Evolutionary conservation across 2,888 invertebrate genomes (phyloP).

Genomic region (Dilophus febrilis): DNA sequence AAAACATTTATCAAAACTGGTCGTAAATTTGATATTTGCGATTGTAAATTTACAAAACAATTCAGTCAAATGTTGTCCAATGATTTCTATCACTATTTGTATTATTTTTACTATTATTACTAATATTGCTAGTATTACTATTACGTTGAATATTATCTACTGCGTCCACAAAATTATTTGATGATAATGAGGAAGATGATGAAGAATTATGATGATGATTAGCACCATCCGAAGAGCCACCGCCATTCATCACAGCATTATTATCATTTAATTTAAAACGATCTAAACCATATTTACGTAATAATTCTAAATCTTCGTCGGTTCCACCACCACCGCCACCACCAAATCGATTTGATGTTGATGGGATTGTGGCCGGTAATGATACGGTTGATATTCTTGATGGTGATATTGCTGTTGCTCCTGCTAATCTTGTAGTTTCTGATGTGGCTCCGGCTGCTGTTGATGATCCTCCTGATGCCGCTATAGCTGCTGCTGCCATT

Average conservation of each 20-base stretch:
- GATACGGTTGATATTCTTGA: constrained; percentile 10
- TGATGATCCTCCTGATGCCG: not conserved
- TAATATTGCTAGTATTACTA: constrained; percentile 7
- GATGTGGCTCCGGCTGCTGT: too few relatives aligned
- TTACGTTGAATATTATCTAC: constrained; percentile 7
- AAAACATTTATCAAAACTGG: too few relatives aligned
- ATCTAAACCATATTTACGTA: constrained; percentile 29
- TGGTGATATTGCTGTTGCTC: constrained; percentile 11
- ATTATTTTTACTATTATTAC: constrained; percentile 1
- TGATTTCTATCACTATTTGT: constrained; percentile 15
- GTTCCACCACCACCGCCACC: constrained; percentile 13
- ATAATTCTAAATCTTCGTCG: constrained; percentile 28
- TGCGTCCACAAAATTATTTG: too few relatives aligned
- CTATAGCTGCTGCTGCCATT: constrained; percentile 15
- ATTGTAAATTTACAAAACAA: too few relatives aligned
- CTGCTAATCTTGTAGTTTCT: too few relatives aligned
- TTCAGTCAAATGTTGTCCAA: constrained; percentile 27
- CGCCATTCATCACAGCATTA: not conserved
- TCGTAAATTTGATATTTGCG: too few relatives aligned
- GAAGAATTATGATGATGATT: too few relatives aligned
- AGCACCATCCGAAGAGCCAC: too few relatives aligned
- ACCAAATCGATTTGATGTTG: too few relatives aligned
- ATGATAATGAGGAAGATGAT: too few relatives aligned
- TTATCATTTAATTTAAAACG: constrained; percentile 23
- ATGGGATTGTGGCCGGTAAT: too few relatives aligned